These are phyloP conservation scores for Pomacea maculata DNA, from an alignment of 1,140 invertebrate genomes.

Conservation along the genomic window DNA sequence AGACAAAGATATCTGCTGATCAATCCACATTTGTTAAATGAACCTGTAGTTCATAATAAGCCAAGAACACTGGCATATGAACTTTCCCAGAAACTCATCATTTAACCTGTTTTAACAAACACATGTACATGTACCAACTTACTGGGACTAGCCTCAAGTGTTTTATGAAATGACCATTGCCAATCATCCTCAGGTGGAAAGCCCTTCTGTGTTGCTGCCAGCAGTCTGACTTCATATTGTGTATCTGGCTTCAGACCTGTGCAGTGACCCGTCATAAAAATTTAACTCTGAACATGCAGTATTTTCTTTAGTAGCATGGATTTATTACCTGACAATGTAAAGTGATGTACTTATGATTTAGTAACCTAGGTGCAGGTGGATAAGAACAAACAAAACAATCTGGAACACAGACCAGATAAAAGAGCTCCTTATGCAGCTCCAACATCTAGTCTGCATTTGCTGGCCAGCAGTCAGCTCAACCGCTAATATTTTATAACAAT, in stretches of 20 bases:
- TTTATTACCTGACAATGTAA: too few species aligned
- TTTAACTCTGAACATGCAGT: neutral
- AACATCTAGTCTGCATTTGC: too few species aligned
- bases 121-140: constrained; percentile 4
- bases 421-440: too few species aligned
- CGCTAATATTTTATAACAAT: too few species aligned
- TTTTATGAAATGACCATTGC: neutral
- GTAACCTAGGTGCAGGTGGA: too few species aligned
- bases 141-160: constrained; percentile 2
- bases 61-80: neutral
- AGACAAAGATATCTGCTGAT: too few species aligned
- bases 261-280: neutral
- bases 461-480: too few species aligned
- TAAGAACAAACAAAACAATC: too few species aligned
- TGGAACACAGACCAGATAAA: too few species aligned
- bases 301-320: neutral
- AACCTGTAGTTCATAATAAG: too few species aligned
- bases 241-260: constrained; percentile 69
- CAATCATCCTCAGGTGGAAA: constrained; percentile 64
- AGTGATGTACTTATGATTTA: too few species aligned
- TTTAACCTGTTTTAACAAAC: neutral
- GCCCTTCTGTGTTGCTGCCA: constrained; percentile 66
- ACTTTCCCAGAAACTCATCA: neutral
- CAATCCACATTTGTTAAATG: too few species aligned
- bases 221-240: constrained; percentile 71